phyloP scores from a whole-genome alignment of 2,797 vertebrate genomes.

The Enteromius thamalakanensis region DNA sequence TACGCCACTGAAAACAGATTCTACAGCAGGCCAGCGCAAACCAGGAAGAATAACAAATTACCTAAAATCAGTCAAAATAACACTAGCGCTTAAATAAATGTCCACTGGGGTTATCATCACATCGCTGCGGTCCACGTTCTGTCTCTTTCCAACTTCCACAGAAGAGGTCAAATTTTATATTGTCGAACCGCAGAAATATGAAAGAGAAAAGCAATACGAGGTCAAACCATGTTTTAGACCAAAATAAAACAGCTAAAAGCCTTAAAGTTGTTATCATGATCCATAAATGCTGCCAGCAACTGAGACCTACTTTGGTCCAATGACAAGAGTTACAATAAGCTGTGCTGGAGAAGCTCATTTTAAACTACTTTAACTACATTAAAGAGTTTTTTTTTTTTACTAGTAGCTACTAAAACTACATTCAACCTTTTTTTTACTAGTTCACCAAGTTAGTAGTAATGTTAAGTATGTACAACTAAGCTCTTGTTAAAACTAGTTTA shows the following conservation, averaged over 20 bases:
- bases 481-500: not conserved
- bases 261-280: constrained; percentile 1
- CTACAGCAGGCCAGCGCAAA: constrained; percentile 59
- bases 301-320: constrained; percentile 18
- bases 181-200: constrained; percentile 17
- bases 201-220: constrained; percentile 10
- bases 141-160: not conserved
- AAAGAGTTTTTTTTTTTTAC: no score
- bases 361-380: no score
- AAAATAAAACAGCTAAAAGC: not conserved
- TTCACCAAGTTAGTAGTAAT: not conserved
- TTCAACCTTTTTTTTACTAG: not conserved
- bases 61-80: constrained; percentile 53
- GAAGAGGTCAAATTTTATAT: constrained; percentile 14
- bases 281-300: not conserved
- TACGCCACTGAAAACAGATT: constrained; percentile 64
- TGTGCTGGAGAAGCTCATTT: not conserved
- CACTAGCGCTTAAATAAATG: constrained; percentile 58
- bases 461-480: not conserved
- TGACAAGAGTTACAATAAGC: not conserved
- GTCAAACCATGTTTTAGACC: constrained; percentile 29
- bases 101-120: constrained; percentile 40
- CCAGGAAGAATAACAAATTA: constrained; percentile 62
- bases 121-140: constrained; percentile 16
- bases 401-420: not conserved